phyloP scores from a whole-genome alignment of 2,797 vertebrate genomes.

The Alcedo quadribrachys region DNA sequence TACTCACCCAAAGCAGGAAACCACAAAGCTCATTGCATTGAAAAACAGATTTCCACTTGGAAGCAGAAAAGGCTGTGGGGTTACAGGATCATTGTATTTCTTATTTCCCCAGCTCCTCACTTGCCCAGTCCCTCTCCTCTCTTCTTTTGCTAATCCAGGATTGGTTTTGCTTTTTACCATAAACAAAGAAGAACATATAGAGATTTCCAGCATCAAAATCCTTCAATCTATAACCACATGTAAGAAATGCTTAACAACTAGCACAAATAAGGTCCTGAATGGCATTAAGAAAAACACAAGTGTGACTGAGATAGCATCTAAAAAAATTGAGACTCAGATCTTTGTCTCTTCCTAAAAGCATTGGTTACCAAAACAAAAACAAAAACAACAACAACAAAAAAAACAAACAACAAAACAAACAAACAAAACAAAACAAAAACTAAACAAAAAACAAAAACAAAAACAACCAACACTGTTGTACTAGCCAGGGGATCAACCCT shows the following conservation, averaged over 20 bases:
- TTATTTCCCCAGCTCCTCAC: not conserved
- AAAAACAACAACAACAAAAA: too few relatives aligned
- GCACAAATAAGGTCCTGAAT: not conserved
- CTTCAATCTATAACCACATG: not conserved
- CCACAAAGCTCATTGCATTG: not conserved
- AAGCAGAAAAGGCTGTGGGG: not conserved
- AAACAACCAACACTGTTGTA: not conserved
- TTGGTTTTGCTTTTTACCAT: not conserved
- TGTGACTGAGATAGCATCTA: not conserved
- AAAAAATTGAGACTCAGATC: not conserved
- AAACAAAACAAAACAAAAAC: too few relatives aligned
- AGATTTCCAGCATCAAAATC: not conserved
- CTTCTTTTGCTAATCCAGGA: not conserved
- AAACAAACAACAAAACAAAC: too few relatives aligned
- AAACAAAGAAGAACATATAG: not conserved
- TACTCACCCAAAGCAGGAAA: not conserved
- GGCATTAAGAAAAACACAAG: not conserved
- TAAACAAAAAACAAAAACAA: too few relatives aligned
- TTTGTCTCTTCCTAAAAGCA: not conserved
- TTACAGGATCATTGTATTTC: not conserved
- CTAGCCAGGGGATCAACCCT: not conserved
- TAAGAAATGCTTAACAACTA: not conserved
- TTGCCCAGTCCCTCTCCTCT: not conserved
- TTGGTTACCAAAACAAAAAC: not conserved
- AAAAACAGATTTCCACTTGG: not conserved